Evolutionary conservation across 2,888 invertebrate genomes (phyloP).

Genomic region (Dryocosmus kuriphilus): DNA sequence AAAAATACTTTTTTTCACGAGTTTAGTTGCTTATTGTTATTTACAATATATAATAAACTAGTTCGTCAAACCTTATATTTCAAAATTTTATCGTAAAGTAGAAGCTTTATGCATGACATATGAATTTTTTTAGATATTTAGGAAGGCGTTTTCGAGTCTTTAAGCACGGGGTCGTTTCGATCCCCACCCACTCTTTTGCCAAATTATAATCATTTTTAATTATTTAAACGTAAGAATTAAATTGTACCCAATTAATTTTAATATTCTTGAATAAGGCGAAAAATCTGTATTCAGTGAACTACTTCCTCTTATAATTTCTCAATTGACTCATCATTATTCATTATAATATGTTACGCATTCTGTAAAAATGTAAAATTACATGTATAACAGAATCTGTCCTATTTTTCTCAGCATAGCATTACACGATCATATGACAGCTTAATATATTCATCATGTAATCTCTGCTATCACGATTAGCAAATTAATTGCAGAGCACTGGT

Average conservation of each 20-base stretch:
- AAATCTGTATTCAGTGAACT: neutral
- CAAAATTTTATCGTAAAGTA: too few species aligned
- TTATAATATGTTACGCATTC: neutral
- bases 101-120: too few species aligned
- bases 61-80: too few species aligned
- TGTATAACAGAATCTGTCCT: neutral
- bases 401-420: neutral
- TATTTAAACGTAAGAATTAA: neutral
- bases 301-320: neutral
- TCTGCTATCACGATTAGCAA: neutral
- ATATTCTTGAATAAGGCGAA: neutral
- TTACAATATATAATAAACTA: too few species aligned
- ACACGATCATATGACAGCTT: neutral
- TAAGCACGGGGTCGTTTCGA: too few species aligned
- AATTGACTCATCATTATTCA: neutral
- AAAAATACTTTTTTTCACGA: too few species aligned
- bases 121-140: too few species aligned
- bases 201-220: too few species aligned
- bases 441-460: neutral
- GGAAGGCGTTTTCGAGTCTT: too few species aligned
- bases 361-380: constrained; percentile 1
- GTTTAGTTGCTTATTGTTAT: too few species aligned
- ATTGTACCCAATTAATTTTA: neutral
- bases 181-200: too few species aligned
- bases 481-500: neutral